These are phyloP conservation scores for Himalopsyche japonica DNA, from an alignment of 2,888 invertebrate genomes.

Conservation along the genomic window DNA sequence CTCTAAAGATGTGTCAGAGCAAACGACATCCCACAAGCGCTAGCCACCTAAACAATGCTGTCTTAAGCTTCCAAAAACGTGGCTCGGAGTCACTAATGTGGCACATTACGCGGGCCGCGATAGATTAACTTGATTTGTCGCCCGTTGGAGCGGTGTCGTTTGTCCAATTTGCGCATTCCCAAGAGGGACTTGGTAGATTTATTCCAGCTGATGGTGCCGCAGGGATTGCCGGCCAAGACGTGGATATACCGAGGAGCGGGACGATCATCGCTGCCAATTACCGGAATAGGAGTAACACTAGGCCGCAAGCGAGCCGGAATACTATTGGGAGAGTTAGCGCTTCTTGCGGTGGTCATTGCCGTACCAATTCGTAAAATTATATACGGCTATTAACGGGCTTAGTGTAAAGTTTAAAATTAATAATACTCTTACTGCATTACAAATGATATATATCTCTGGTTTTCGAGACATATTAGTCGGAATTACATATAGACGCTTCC, in stretches of 20 bases:
- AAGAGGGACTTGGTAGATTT: not conserved
- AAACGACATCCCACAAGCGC: not conserved
- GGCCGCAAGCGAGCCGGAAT: not conserved
- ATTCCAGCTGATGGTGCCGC: not conserved
- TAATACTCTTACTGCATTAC: not conserved
- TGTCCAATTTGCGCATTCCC: conserved; percentile 10
- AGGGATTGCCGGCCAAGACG: not conserved
- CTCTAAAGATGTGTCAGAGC: not conserved
- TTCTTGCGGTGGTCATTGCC: not conserved
- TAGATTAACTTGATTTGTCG: conserved; percentile 9
- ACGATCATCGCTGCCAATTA: conserved; percentile 13
- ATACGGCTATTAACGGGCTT: not conserved
- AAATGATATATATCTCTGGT: no score
- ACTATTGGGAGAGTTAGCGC: not conserved
- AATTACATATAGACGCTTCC: no score
- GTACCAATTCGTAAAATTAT: not conserved
- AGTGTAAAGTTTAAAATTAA: not conserved
- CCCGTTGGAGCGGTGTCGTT: not conserved
- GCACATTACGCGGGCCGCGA: not conserved
- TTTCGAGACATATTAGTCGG: no score
- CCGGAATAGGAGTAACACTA: not conserved
- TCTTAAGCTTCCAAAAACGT: not conserved
- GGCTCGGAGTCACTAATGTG: not conserved
- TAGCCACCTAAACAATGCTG: not conserved
- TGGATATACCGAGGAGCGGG: not conserved